Percentiles rank a stretch among this genome's conserved stretches.
Evolutionary conservation across 1,140 invertebrate genomes (phyloP).

Genomic region (Bombus huntii): DNA sequence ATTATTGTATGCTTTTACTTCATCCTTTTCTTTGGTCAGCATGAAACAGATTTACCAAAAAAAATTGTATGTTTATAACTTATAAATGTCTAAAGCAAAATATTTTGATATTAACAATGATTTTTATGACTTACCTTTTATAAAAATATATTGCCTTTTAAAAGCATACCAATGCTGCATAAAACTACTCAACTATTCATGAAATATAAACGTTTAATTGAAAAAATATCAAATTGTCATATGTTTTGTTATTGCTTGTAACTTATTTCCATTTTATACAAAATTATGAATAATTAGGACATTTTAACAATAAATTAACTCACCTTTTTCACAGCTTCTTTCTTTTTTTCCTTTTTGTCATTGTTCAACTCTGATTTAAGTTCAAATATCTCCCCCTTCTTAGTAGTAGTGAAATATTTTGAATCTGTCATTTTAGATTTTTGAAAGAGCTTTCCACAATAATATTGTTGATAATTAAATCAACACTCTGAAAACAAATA

Average conservation of each 20-base stretch:
- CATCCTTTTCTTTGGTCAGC: constrained; percentile 22
- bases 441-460: background rate
- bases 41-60: constrained; percentile 20
- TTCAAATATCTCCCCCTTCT: constrained; percentile 99
- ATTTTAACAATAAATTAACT: constrained; percentile 25
- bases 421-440: constrained; percentile 96
- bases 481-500: constrained; percentile 35
- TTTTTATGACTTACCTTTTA: constrained; percentile 23
- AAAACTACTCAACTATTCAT: constrained; percentile 25
- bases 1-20: background rate
- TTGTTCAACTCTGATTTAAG: constrained; percentile 99
- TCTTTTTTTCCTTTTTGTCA: constrained; percentile 99
- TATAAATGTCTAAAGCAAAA: background rate
- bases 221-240: background rate
- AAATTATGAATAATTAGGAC: background rate
- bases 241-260: background rate
- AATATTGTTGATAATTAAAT: constrained; percentile 8
- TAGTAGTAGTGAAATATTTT: constrained; percentile 99
- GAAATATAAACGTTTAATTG: background rate
- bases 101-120: background rate
- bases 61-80: background rate
- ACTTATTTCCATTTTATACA: background rate
- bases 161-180: background rate
- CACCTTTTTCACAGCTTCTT: constrained; percentile 98
- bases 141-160: constrained; percentile 40